Conservation (phyloP, 2,113 vertebrate species). For the Austrofundulus limnaeus region DNA sequence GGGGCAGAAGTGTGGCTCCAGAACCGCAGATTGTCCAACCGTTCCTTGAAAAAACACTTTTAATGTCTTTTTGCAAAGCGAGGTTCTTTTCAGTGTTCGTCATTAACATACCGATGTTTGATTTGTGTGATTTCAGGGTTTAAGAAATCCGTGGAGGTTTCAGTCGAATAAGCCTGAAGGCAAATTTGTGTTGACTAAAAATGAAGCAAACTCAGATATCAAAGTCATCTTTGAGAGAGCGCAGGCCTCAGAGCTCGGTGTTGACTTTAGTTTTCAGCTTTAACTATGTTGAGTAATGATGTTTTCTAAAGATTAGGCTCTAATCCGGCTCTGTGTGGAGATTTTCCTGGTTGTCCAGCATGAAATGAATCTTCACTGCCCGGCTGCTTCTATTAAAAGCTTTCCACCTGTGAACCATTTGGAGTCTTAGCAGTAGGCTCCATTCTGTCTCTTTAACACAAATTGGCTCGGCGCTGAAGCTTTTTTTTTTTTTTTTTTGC, state of each 20-base stretch:
- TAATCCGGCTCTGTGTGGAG: neutral
- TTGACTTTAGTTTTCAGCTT: neutral
- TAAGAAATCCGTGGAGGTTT: neutral
- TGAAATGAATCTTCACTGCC: conserved; percentile 6
- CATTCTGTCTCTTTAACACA: conserved; percentile 11
- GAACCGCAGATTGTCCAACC: conserved; percentile 7
- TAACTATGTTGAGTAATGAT: neutral
- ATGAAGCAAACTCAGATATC: conserved; percentile 13
- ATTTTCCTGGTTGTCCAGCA: neutral
- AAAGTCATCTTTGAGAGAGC: neutral
- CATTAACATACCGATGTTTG: conserved; percentile 14
- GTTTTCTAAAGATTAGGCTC: neutral
- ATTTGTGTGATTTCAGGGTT: conserved; percentile 4
- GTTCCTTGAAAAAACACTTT: conserved; percentile 11
- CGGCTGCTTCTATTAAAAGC: conserved; percentile 4
- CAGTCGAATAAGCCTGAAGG: neutral
- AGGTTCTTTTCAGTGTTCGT: conserved; percentile 16
- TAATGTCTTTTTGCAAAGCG: conserved; percentile 23
- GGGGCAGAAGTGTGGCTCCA: neutral
- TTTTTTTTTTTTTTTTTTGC: neutral
- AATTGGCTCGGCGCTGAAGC: neutral
- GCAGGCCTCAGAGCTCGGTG: neutral
- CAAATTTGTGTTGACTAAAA: conserved; percentile 4
- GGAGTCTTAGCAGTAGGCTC: conserved; percentile 5
- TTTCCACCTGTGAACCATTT: conserved; percentile 15